Conservation (phyloP, 1,140 invertebrate species). For the Phocides pigmalion region DNA sequence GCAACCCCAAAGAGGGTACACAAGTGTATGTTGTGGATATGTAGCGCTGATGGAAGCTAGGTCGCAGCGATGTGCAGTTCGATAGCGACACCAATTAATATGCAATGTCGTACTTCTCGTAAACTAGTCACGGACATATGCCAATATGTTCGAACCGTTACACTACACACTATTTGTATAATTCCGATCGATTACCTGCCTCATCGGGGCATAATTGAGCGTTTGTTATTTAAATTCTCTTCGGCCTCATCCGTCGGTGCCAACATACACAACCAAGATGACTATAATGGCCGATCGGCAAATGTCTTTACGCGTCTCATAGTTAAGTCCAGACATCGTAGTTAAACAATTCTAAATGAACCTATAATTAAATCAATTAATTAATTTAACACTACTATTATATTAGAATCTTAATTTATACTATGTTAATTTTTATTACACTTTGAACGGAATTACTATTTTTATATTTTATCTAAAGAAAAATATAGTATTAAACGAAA, state of each 20-base stretch:
- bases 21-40: slow-evolving; percentile 39
- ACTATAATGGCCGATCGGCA: slow-evolving; percentile 19
- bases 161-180: slow-evolving; percentile 71
- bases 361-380: no score
- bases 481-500: no score
- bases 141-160: slow-evolving; percentile 76
- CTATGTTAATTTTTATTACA: no score
- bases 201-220: slow-evolving; percentile 29
- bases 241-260: slow-evolving; percentile 9
- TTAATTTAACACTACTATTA: no score
- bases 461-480: no score
- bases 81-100: slow-evolving; percentile 81
- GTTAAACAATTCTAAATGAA: no score
- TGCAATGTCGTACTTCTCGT: slow-evolving; percentile 80
- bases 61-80: slow-evolving; percentile 69
- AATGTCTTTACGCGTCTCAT: neutral
- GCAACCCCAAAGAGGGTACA: neutral
- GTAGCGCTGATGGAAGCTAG: slow-evolving; percentile 56
- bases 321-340: neutral
- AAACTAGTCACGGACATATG: slow-evolving; percentile 82
- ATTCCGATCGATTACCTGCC: slow-evolving; percentile 50
- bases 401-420: no score
- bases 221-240: slow-evolving; percentile 34
- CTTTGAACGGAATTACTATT: no score
- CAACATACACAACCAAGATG: slow-evolving; percentile 11